A percentile compares a stretch with the other conserved stretches of the same genome.
phyloP scores from a whole-genome alignment of 2,113 vertebrate genomes.

The Poeciliopsis turrubarensis region DNA sequence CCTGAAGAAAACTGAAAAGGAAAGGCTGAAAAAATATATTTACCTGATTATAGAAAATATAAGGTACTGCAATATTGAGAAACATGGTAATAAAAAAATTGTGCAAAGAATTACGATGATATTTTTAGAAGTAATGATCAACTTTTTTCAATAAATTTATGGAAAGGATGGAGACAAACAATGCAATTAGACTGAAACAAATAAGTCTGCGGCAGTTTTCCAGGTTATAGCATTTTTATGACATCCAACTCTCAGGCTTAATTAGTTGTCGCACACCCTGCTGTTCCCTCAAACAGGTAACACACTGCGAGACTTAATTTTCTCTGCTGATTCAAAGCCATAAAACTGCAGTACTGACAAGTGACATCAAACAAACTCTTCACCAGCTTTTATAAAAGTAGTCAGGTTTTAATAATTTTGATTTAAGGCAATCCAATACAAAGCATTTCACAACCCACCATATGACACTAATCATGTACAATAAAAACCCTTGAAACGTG shows the following conservation, averaged over 20 bases:
- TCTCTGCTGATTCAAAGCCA: not conserved
- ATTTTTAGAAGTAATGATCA: not conserved
- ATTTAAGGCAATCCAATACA: constrained; percentile 87
- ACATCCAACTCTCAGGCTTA: not conserved
- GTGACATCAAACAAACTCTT: constrained; percentile 5
- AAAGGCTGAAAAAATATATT: not conserved
- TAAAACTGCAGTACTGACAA: not conserved
- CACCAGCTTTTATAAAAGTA: constrained; percentile 74
- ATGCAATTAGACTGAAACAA: not conserved
- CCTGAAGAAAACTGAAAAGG: not conserved
- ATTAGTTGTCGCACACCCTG: not conserved
- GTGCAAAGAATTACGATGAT: too few relatives aligned
- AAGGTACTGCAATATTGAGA: too few relatives aligned
- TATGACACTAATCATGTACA: constrained; percentile 83
- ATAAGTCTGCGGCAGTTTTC: not conserved
- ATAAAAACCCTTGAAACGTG: constrained; percentile 71
- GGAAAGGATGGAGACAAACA: not conserved
- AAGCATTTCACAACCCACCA: constrained; percentile 84
- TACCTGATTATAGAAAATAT: not conserved
- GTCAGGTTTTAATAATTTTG: constrained; percentile 78
- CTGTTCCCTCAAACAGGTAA: not conserved
- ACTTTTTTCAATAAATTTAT: not conserved
- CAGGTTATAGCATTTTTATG: not conserved
- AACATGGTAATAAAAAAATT: too few relatives aligned
- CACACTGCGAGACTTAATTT: not conserved